Conservation (phyloP, 2,888 invertebrate species). For the Rhodophaea formosa region DNA sequence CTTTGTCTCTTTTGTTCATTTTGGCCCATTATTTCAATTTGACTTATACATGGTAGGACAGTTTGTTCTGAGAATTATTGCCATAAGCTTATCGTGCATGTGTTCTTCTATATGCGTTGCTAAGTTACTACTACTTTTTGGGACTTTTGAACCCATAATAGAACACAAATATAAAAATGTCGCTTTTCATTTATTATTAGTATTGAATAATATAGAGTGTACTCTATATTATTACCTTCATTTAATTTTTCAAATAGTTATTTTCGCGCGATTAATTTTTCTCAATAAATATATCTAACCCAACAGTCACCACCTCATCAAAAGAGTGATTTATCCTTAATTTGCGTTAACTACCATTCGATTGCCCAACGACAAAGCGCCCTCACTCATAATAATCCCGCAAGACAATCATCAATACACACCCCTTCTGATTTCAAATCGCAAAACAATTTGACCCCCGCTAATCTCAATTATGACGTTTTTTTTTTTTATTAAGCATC, state of each 20-base stretch:
- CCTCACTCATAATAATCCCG: slow-evolving; percentile 18
- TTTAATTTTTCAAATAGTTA: not conserved
- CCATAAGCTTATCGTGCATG: not conserved
- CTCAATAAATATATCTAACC: not conserved
- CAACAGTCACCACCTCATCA: not conserved
- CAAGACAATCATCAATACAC: slow-evolving; percentile 25
- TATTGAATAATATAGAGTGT: too few species aligned
- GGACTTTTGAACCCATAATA: too few species aligned
- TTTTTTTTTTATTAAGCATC: slow-evolving; percentile 64
- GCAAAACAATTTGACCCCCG: slow-evolving; percentile 52
- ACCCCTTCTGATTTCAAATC: slow-evolving; percentile 57
- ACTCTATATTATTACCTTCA: not conserved
- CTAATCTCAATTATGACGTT: slow-evolving; percentile 58
- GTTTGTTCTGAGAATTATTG: not conserved
- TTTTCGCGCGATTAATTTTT: not conserved
- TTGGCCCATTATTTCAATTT: slow-evolving; percentile 5
- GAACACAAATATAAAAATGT: too few species aligned
- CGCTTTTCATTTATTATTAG: too few species aligned
- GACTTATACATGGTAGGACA: not conserved
- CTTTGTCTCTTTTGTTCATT: slow-evolving; percentile 12
- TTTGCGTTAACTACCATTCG: slow-evolving; percentile 1
- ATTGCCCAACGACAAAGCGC: slow-evolving; percentile 10
- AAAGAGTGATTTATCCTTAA: not conserved
- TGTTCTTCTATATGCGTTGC: not conserved
- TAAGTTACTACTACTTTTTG: not conserved